These are phyloP conservation scores for Acleris literana DNA, from an alignment of 2,888 invertebrate genomes.

Conservation along the genomic window DNA sequence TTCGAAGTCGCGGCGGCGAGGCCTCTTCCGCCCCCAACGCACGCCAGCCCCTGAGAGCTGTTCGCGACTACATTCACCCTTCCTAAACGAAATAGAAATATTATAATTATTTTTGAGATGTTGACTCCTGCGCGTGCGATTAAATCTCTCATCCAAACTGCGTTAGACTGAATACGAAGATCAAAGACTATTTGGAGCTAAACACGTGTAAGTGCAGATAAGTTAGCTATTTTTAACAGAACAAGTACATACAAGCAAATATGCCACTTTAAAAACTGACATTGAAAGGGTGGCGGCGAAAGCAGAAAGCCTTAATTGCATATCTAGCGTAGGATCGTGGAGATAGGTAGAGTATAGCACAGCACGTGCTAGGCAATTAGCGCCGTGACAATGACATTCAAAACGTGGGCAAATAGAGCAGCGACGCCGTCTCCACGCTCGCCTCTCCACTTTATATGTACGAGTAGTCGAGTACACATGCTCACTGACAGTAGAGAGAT, in stretches of 20 bases:
- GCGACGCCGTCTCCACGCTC: constrained; percentile 40
- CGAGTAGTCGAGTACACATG: not conserved
- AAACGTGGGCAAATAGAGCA: constrained; percentile 75
- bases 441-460: constrained; percentile 39
- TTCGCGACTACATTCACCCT: constrained; percentile 61
- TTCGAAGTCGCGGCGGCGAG: constrained; percentile 67
- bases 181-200: no score
- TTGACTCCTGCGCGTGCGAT: not conserved
- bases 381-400: constrained; percentile 79
- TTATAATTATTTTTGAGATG: constrained; percentile 43
- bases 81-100: constrained; percentile 61
- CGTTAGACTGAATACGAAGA: no score
- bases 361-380: constrained; percentile 63
- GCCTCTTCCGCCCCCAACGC: constrained; percentile 46
- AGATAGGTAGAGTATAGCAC: constrained; percentile 39
- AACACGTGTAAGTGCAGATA: no score
- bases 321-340: constrained; percentile 47
- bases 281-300: constrained; percentile 48
- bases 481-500: not conserved
- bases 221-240: no score
- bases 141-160: not conserved
- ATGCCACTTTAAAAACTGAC: constrained; percentile 44
- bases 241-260: not conserved
- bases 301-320: constrained; percentile 46
- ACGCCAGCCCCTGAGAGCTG: constrained; percentile 40